A percentile compares a stretch with the other conserved stretches of the same genome.
Conservation (phyloP, 2,797 vertebrate species). For the Brachyalestes nurse region DNA sequence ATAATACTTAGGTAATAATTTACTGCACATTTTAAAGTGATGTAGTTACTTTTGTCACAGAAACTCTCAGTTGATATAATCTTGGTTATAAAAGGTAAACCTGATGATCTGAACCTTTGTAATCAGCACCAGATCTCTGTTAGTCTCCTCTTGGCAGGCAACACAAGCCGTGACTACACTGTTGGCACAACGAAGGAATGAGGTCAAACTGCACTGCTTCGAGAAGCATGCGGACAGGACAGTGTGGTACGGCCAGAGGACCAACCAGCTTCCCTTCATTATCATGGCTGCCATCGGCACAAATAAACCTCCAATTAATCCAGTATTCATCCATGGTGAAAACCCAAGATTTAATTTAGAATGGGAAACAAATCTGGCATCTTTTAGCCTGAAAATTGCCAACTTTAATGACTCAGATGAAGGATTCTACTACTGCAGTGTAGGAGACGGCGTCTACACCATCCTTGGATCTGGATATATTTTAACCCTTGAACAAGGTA, state of each 20-base stretch:
- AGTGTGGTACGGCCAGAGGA: background rate
- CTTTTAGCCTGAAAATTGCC: background rate
- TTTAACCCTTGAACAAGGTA: background rate
- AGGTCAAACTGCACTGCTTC: background rate
- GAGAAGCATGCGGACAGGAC: background rate
- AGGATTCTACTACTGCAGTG: slow-evolving; percentile 7
- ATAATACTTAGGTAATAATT: too few species aligned
- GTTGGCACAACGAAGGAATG: background rate
- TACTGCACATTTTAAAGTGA: too few species aligned
- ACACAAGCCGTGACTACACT: background rate
- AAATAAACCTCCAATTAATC: background rate
- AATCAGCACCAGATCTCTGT: background rate
- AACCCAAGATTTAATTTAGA: background rate
- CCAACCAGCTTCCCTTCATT: background rate
- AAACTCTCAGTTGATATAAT: background rate
- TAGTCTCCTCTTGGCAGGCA: background rate
- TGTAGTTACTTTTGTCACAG: too few species aligned
- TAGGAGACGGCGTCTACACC: background rate
- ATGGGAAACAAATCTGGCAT: background rate
- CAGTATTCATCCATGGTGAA: background rate
- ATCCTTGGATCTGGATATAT: background rate
- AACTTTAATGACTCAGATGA: background rate
- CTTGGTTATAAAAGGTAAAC: too few species aligned
- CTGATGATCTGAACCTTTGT: background rate
- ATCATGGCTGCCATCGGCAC: background rate